phyloP scores from a whole-genome alignment of 2,797 vertebrate genomes.

The Peromyscus aztecus region DNA sequence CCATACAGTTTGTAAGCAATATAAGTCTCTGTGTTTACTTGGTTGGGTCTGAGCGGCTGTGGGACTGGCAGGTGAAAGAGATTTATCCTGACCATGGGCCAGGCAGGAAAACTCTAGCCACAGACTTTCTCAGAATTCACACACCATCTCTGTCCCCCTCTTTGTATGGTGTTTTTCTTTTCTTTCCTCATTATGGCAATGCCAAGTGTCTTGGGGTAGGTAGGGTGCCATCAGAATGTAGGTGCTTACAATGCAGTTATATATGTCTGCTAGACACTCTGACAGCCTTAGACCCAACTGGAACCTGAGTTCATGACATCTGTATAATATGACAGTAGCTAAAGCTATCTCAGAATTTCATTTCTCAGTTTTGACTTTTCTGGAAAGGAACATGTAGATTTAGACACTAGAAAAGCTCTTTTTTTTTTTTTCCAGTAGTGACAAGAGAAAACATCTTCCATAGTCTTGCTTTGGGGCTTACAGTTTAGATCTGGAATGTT shows the following conservation, averaged over 20 bases:
- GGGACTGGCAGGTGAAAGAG: too few species aligned
- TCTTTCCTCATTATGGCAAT: background rate
- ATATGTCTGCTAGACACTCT: background rate
- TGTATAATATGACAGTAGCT: background rate
- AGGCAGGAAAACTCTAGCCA: too few species aligned
- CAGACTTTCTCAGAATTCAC: too few species aligned
- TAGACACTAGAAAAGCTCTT: background rate
- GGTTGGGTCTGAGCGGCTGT: too few species aligned
- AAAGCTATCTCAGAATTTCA: background rate
- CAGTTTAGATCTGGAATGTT: background rate
- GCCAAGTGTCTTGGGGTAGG: too few species aligned
- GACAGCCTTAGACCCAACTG: background rate
- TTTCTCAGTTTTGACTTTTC: background rate
- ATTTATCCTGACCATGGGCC: too few species aligned
- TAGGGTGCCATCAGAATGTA: background rate
- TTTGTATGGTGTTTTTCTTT: too few species aligned
- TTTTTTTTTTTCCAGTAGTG: background rate
- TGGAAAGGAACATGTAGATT: background rate
- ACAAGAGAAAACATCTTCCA: background rate
- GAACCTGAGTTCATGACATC: too few species aligned
- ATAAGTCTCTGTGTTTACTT: too few species aligned
- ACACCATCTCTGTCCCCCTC: background rate
- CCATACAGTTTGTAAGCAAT: too few species aligned
- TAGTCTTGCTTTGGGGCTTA: background rate
- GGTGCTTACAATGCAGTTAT: background rate